Evolutionary conservation across 2,113 vertebrate genomes (phyloP).

Genomic region (Alectura lathami): DNA sequence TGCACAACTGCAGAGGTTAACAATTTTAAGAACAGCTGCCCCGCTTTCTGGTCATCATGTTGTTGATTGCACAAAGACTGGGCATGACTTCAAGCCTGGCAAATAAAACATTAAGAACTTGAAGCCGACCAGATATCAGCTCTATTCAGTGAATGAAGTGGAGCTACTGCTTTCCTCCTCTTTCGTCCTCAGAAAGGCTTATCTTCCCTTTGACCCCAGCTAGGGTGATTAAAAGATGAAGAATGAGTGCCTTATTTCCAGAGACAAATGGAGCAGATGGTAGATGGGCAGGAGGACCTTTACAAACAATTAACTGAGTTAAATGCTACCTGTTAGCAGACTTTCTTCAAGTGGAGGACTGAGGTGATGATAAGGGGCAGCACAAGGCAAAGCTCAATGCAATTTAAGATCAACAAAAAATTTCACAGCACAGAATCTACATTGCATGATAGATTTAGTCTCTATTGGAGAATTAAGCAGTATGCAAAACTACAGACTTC

Average conservation of each 20-base stretch:
- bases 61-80: neutral
- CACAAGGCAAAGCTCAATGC: neutral
- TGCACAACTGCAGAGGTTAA: neutral
- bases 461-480: neutral
- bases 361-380: neutral
- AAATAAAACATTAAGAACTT: neutral
- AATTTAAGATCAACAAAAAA: neutral
- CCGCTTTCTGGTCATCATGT: neutral
- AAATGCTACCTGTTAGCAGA: neutral
- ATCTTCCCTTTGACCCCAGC: neutral
- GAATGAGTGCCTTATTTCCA: neutral
- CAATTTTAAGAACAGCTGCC: neutral
- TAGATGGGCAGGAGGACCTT: neutral
- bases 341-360: neutral
- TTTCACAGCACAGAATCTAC: neutral
- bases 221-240: neutral
- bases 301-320: neutral
- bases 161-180: neutral
- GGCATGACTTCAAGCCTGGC: neutral
- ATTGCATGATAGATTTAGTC: neutral
- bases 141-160: neutral
- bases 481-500: neutral
- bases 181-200: neutral
- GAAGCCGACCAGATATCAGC: neutral
- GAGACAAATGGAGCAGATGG: neutral